Evolutionary conservation across 2,113 vertebrate genomes (phyloP).

Genomic region (Triplophysa rosa): DNA sequence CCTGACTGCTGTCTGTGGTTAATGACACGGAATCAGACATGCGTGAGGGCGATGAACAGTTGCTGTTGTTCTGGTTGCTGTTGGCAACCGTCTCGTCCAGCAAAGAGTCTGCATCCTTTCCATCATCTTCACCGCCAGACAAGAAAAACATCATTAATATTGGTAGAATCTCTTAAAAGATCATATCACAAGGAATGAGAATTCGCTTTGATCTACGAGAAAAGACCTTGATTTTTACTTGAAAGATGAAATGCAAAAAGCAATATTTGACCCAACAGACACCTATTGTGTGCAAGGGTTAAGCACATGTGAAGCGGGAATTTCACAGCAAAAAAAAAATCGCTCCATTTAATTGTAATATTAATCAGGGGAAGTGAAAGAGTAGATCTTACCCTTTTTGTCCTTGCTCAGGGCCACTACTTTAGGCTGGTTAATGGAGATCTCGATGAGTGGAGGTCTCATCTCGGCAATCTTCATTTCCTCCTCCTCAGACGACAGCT

Average conservation of each 20-base stretch:
- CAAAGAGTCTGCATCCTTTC: constrained; percentile 89
- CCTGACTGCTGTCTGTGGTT: constrained; percentile 96
- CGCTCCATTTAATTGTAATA: too few relatives aligned
- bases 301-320: too few relatives aligned
- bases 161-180: too few relatives aligned
- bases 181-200: too few relatives aligned
- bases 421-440: constrained; percentile 96
- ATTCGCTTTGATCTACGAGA: too few relatives aligned
- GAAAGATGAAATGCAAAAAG: too few relatives aligned
- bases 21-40: constrained; percentile 98
- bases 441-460: constrained; percentile 94
- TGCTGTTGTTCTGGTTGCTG: constrained; percentile 99
- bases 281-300: too few relatives aligned
- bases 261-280: too few relatives aligned
- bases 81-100: constrained; percentile 94
- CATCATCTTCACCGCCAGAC: constrained; percentile 77
- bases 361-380: neutral
- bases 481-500: constrained; percentile 92
- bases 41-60: constrained; percentile 96
- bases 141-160: constrained; percentile 35
- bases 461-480: constrained; percentile 98
- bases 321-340: too few relatives aligned
- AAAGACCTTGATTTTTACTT: too few relatives aligned
- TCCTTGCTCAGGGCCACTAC: constrained; percentile 92
- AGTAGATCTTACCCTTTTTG: constrained; percentile 84